Evolutionary conservation across 1,140 invertebrate species (phyloP).

Genomic region (Holotrichia oblita): DNA sequence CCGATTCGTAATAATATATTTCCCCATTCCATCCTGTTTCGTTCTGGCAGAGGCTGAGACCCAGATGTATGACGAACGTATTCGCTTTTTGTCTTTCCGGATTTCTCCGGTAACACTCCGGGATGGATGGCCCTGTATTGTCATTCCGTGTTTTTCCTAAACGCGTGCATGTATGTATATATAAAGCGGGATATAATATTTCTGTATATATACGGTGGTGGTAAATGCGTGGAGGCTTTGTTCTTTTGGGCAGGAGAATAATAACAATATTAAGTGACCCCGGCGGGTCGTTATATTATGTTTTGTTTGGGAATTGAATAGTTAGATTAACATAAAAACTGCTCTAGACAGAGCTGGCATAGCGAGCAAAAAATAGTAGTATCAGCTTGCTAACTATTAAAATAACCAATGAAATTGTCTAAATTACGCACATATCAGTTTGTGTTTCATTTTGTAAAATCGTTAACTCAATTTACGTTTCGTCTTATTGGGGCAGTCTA

Average conservation of each 20-base stretch:
- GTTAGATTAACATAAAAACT: background rate
- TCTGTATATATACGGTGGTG: background rate
- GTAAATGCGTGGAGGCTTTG: background rate
- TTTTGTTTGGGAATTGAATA: slow-evolving; percentile 13
- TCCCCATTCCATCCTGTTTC: background rate
- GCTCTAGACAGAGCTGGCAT: too few relatives aligned
- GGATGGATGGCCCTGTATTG: slow-evolving; percentile 21
- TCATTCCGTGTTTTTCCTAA: slow-evolving; percentile 34
- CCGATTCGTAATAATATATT: too few relatives aligned
- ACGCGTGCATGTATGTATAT: background rate
- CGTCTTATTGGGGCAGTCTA: too few relatives aligned
- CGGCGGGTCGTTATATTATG: background rate
- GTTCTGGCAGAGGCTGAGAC: background rate
- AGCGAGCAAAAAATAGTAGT: too few relatives aligned
- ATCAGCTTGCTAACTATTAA: too few relatives aligned
- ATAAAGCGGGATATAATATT: background rate
- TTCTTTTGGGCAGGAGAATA: slow-evolving; percentile 6
- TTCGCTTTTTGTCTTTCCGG: slow-evolving; percentile 26
- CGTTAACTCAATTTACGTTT: too few relatives aligned
- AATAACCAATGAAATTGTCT: too few relatives aligned
- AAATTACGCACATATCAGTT: too few relatives aligned
- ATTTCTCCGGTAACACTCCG: slow-evolving; percentile 18
- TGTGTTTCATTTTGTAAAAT: too few relatives aligned
- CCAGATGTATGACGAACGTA: slow-evolving; percentile 19
- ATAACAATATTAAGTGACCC: slow-evolving; percentile 20